Evolutionary conservation across 2,797 vertebrate species (phyloP).

Genomic region (Notamacropus eugenii): DNA sequence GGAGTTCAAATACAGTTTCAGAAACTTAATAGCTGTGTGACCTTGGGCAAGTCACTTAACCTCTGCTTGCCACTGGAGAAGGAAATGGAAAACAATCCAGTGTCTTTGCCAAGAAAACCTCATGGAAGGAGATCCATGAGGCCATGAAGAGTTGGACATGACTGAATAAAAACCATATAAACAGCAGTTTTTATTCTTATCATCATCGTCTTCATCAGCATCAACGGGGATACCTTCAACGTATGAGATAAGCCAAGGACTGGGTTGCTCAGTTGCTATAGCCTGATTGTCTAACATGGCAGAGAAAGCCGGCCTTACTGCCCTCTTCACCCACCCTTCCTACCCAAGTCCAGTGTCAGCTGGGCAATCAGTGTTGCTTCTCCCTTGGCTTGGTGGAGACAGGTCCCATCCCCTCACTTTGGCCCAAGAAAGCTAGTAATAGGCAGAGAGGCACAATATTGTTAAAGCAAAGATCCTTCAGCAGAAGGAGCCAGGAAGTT

Average conservation of each 20-base stretch:
- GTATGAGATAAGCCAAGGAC: not conserved
- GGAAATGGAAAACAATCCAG: not conserved
- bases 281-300: not conserved
- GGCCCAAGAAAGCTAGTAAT: not conserved
- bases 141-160: not conserved
- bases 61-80: not conserved
- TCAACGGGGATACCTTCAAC: not conserved
- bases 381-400: not conserved
- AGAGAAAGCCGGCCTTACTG: not conserved
- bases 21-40: not conserved
- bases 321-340: not conserved
- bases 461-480: not conserved
- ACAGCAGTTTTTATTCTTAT: not conserved
- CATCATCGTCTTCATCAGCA: not conserved
- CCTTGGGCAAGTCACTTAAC: not conserved
- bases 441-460: not conserved
- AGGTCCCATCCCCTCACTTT: not conserved
- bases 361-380: not conserved
- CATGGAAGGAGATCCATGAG: not conserved
- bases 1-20: not conserved
- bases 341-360: not conserved
- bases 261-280: not conserved
- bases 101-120: not conserved
- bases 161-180: not conserved
- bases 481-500: not conserved